These are phyloP conservation scores for Crioceris asparagi DNA, from an alignment of 2,888 invertebrate genomes.

Conservation along the genomic window DNA sequence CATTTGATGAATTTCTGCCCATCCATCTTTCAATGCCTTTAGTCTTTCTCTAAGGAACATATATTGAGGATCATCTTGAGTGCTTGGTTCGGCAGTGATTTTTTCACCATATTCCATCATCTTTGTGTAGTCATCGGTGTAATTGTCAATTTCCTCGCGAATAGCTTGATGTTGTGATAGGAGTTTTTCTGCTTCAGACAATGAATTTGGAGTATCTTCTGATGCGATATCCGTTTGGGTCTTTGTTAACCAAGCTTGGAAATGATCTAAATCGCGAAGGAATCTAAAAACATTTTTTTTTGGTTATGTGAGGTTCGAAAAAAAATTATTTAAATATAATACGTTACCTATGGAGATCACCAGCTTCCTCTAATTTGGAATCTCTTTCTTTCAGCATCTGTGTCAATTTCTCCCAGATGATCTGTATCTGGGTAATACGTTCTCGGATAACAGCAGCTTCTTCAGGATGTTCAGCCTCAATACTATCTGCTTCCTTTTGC, in stretches of 20 bases:
- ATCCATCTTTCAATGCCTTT: slow-evolving; percentile 96
- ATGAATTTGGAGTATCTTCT: slow-evolving; percentile 85
- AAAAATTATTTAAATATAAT: too few species aligned
- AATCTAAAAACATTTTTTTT: too few species aligned
- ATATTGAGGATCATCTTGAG: slow-evolving; percentile 96
- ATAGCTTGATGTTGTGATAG: slow-evolving; percentile 97
- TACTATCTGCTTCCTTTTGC: slow-evolving; percentile 84
- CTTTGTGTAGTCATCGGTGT: slow-evolving; percentile 88
- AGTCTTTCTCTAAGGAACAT: slow-evolving; percentile 98
- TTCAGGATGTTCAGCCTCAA: slow-evolving; percentile 90
- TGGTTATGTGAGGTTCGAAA: too few species aligned
- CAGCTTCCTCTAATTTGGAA: slow-evolving; percentile 96
- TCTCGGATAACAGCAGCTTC: slow-evolving; percentile 85
- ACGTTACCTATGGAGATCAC: slow-evolving; percentile 95
- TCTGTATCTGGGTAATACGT: slow-evolving; percentile 80
- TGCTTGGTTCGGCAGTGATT: slow-evolving; percentile 75
- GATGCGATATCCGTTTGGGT: slow-evolving; percentile 99
- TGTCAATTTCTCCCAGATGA: slow-evolving; percentile 89
- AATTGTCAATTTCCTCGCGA: slow-evolving; percentile 98
- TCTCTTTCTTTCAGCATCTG: slow-evolving; percentile 94
- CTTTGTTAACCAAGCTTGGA: slow-evolving; percentile 88
- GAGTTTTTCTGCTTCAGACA: slow-evolving; percentile 94
- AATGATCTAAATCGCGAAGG: slow-evolving; percentile 97
- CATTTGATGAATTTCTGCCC: slow-evolving; percentile 99
- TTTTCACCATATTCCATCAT: slow-evolving; percentile 99